Base-by-base conservation (phyloP, 2,797 vertebrate genomes). In the Echiichthys vipera region DNA sequence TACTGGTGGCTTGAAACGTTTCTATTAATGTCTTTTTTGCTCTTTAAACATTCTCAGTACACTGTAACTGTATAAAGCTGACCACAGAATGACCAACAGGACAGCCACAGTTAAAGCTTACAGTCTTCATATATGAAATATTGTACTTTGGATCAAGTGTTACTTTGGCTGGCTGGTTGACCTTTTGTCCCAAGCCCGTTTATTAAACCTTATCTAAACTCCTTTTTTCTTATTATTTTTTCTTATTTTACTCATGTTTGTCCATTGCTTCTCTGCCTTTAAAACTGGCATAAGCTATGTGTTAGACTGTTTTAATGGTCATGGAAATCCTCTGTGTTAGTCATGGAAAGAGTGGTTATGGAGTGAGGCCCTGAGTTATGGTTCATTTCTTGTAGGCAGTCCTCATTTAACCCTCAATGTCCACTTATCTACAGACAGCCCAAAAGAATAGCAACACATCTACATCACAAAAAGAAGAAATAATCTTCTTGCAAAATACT, bases 331-430 rank as follows among this genome's bases (percentile, higher is more conserved):
- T 77, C 51, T 15, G n/a, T 39, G 47, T 78, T 80, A 76, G 77
- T 84, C 73, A 77, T 77, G 82, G 74, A 85, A 85, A 80, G 47
- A 70, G 32, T 59, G 36, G 39, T 47, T 10, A 57, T 43, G 59
- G 55, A 53, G 40, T 36, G 50, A 64, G 68, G 27, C 39, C 8
- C 22, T 10, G 34, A 56, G 37, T 61, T 66, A 51, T 10, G 9
- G 50, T 63, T 39, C 27, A 40, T 59, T 73, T 74, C 29, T 51
- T 73, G 7, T n/a, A 4, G n/a, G 2, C 39, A 65, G 66, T 84
- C 69, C 65, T 80, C 37, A 49, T 45, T 81, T 49, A 67, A 79
- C 65, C 29, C 39, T 58, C 20, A 24, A 2, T 27, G 15, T 27
- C 30, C 36, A 13, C 43, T 68, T 47, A 58, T 30, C 32, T 34